phyloP scores from a whole-genome alignment of 2,797 vertebrate species.

The Lithobates pipiens region DNA sequence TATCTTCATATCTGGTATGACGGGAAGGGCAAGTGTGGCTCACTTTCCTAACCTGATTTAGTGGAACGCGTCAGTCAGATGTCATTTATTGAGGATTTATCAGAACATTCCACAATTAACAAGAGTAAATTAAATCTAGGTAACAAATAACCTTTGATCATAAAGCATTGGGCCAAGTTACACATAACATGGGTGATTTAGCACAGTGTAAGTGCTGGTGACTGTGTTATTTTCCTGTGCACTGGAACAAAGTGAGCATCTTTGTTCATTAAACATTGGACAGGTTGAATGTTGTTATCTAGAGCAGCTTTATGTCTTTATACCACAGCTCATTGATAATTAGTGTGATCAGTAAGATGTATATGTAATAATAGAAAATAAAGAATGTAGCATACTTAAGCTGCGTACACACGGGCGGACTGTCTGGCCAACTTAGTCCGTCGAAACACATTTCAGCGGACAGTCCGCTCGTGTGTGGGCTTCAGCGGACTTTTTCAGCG shows the following conservation, averaged over 20 bases:
- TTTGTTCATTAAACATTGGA: not conserved
- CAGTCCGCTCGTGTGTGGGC: too few species aligned
- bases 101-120: slow-evolving; percentile 31
- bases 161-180: not conserved
- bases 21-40: not conserved
- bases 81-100: slow-evolving; percentile 3
- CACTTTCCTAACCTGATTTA: not conserved
- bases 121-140: slow-evolving; percentile 12
- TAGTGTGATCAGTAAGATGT: too few species aligned
- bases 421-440: too few species aligned
- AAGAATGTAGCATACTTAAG: too few species aligned
- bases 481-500: too few species aligned
- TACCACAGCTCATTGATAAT: not conserved
- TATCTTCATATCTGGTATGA: not conserved
- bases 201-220: not conserved
- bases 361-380: too few species aligned
- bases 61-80: not conserved
- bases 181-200: not conserved
- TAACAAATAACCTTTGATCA: slow-evolving; percentile 8
- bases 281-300: not conserved
- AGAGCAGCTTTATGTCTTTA: not conserved
- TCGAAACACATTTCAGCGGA: too few species aligned
- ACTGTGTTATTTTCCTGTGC: not conserved
- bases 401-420: too few species aligned
- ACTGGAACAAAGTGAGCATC: not conserved